Percentiles rank a stretch among this genome's conserved stretches.
phyloP scores from a whole-genome alignment of 2,888 invertebrate species.

The Hymenopus coronatus region DNA sequence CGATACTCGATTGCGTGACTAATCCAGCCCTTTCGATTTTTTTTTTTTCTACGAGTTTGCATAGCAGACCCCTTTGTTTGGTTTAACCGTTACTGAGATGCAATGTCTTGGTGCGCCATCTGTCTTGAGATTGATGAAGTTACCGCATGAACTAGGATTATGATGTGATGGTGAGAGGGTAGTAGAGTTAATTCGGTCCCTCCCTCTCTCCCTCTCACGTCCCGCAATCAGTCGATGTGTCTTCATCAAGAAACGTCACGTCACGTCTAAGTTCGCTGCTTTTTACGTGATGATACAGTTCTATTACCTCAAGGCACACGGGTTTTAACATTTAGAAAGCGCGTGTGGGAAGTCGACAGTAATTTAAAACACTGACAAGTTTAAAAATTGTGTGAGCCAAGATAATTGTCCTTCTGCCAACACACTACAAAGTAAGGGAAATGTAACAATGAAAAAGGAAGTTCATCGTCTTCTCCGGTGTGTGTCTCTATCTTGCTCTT shows the following conservation, averaged over 20 bases:
- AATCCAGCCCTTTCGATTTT: not conserved
- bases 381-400: not conserved
- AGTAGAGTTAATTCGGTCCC: slow-evolving; percentile 1
- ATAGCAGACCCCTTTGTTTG: not conserved
- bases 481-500: not conserved
- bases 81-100: not conserved
- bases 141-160: not conserved
- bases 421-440: not conserved
- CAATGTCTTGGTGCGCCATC: not conserved
- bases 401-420: not conserved
- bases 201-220: not conserved
- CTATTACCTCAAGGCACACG: slow-evolving; percentile 1
- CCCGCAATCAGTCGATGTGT: slow-evolving; percentile 28
- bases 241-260: slow-evolving; percentile 30
- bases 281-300: slow-evolving; percentile 22
- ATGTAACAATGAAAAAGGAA: not conserved
- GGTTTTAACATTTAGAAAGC: not conserved
- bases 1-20: not conserved
- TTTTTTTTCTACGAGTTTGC: not conserved
- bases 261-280: not conserved
- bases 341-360: not conserved
- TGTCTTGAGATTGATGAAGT: slow-evolving; percentile 10
- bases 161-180: not conserved
- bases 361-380: slow-evolving; percentile 12
- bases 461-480: not conserved